Percentiles rank a stretch among this genome's conserved stretches.
Conservation (phyloP, 2,113 vertebrate genomes). For the Campylomormyrus numenius region DNA sequence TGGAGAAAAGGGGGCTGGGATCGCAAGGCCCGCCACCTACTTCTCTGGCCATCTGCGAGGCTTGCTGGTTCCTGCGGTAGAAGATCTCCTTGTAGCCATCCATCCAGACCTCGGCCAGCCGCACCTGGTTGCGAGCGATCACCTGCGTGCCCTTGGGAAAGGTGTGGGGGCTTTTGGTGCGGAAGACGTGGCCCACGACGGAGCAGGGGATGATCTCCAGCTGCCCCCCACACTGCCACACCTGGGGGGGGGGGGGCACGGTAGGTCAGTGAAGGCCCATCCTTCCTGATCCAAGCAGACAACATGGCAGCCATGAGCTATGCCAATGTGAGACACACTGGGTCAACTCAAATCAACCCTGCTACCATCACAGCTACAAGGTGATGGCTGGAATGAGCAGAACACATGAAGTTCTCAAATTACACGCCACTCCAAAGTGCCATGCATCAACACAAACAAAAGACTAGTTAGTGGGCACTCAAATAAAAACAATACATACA, state of each 20-base stretch:
- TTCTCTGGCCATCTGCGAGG: conserved; percentile 83
- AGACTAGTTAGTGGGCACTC: not conserved
- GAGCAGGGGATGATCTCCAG: conserved; percentile 55
- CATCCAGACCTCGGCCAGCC: conserved; percentile 99
- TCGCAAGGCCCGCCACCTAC: conserved; percentile 58
- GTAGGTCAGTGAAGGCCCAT: not conserved
- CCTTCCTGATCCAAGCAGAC: not conserved
- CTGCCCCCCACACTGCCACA: not conserved
- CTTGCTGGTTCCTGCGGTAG: conserved; percentile 91
- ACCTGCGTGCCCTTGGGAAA: conserved; percentile 97
- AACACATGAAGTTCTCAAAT: not conserved
- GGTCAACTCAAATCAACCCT: not conserved
- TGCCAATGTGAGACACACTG: not conserved
- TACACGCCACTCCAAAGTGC: no score
- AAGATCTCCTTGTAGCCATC: conserved; percentile 95
- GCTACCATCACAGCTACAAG: not conserved
- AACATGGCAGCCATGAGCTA: not conserved
- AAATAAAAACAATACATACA: conserved; percentile 34
- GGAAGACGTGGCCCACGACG: conserved; percentile 95
- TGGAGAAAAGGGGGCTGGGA: not conserved
- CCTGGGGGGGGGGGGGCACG: not conserved
- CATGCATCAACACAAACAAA: not conserved
- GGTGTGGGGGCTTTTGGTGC: conserved; percentile 94
- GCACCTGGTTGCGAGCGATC: conserved; percentile 92
- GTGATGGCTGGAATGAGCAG: not conserved